A percentile compares a stretch with the other conserved stretches of the same genome.
phyloP scores from a whole-genome alignment of 2,888 invertebrate species.

The Zaprionus bogoriensis region DNA sequence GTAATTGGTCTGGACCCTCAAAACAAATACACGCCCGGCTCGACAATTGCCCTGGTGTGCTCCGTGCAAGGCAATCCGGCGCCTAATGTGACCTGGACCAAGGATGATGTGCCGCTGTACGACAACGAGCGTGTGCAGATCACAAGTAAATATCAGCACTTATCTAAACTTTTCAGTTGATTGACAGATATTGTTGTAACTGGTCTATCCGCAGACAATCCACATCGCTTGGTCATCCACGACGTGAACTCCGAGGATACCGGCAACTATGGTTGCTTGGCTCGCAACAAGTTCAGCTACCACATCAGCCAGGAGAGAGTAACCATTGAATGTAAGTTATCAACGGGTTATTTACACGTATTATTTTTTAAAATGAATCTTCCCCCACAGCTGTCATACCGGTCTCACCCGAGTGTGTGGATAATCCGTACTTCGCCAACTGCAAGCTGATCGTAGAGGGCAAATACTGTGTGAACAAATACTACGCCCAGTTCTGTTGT shows the following conservation, averaged over 20 bases:
- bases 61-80: constrained; percentile 90
- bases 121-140: constrained; percentile 86
- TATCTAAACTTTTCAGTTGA: too few relatives aligned
- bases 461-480: constrained; percentile 92
- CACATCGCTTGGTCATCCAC: constrained; percentile 88
- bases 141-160: constrained; percentile 84
- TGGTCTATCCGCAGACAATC: constrained; percentile 83
- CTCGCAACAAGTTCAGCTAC: constrained; percentile 88
- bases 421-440: constrained; percentile 94
- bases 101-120: constrained; percentile 86
- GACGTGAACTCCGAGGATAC: constrained; percentile 87
- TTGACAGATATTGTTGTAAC: neutral
- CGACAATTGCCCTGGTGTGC: constrained; percentile 88
- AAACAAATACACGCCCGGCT: constrained; percentile 85
- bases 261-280: constrained; percentile 92
- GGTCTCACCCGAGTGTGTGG: constrained; percentile 91
- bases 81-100: constrained; percentile 92
- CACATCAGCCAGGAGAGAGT: constrained; percentile 87
- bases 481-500: constrained; percentile 97
- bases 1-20: constrained; percentile 85
- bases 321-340: constrained; percentile 88
- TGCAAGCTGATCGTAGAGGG: constrained; percentile 94
- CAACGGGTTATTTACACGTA: too few relatives aligned
- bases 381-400: constrained; percentile 83
- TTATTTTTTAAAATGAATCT: neutral